phyloP scores from a whole-genome alignment of 2,888 invertebrate genomes.

The Cenopis cana region DNA sequence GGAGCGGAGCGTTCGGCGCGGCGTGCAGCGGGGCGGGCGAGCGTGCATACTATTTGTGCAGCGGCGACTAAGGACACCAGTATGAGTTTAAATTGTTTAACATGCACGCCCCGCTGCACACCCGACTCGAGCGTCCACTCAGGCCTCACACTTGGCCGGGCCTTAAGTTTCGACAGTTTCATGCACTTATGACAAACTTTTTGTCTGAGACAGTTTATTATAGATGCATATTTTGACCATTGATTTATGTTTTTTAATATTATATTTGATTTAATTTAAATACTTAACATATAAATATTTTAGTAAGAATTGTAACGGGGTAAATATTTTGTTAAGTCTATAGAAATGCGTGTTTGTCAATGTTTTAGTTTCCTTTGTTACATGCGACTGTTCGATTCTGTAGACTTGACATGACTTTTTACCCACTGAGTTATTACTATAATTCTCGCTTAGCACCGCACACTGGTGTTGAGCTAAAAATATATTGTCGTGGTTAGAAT shows the following conservation, averaged over 20 bases:
- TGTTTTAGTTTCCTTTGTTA: not conserved
- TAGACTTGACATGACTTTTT: not conserved
- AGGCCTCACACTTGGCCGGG: too few species aligned
- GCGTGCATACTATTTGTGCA: too few species aligned
- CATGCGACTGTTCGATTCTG: not conserved
- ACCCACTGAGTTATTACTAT: not conserved
- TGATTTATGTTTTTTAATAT: conserved; percentile 20
- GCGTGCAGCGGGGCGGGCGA: too few species aligned
- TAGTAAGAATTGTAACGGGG: not conserved
- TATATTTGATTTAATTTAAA: conserved; percentile 22
- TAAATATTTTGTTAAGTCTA: not conserved
- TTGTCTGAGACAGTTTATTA: not conserved
- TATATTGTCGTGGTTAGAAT: conserved; percentile 24
- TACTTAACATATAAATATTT: conserved; percentile 12
- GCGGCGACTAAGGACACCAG: too few species aligned
- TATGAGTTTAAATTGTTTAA: too few species aligned
- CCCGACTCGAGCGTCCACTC: too few species aligned
- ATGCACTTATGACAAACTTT: not conserved
- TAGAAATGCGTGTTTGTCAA: not conserved
- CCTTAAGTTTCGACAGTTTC: not conserved
- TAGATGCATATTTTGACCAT: not conserved
- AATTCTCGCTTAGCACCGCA: not conserved
- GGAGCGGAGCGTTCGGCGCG: too few species aligned
- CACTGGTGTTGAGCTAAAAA: not conserved
- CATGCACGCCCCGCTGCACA: too few species aligned